Percentiles rank a stretch among this genome's conserved stretches.
Conservation (phyloP, 2,113 vertebrate species). For the Chloebia gouldiae region DNA sequence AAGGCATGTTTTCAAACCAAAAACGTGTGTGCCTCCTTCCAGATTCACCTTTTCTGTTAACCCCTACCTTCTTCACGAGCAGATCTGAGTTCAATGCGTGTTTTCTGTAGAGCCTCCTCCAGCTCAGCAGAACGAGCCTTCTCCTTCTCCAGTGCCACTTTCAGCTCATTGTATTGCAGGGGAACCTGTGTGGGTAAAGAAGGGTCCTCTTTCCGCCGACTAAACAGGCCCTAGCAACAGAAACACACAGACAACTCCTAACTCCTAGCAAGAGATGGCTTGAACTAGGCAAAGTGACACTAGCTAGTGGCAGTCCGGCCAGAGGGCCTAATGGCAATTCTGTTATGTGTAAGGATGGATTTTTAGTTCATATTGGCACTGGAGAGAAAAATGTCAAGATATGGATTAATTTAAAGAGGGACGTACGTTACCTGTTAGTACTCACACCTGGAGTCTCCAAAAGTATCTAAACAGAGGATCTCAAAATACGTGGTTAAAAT, state of each 20-base stretch:
- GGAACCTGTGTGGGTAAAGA: constrained; percentile 92
- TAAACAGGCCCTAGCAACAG: constrained; percentile 93
- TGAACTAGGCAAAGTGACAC: constrained; percentile 67
- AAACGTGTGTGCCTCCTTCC: constrained; percentile 1
- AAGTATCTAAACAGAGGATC: constrained; percentile 65
- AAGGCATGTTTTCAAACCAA: background rate
- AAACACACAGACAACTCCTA: constrained; percentile 86
- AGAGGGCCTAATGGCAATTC: constrained; percentile 71
- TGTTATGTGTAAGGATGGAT: constrained; percentile 32
- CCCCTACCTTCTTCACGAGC: constrained; percentile 91
- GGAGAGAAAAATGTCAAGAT: constrained; percentile 42
- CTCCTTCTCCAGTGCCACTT: constrained; percentile 95
- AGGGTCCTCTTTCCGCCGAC: constrained; percentile 95
- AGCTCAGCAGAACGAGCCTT: constrained; percentile 91
- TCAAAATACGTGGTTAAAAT: constrained; percentile 44
- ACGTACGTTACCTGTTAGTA: constrained; percentile 4
- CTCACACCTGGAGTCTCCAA: constrained; percentile 10
- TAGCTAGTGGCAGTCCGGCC: constrained; percentile 56
- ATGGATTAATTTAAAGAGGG: constrained; percentile 27
- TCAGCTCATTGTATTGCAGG: constrained; percentile 97
- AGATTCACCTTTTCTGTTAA: constrained; percentile 46
- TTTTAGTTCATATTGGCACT: constrained; percentile 66
- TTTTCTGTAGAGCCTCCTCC: constrained; percentile 97
- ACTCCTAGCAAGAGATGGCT: constrained; percentile 79
- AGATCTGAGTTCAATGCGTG: constrained; percentile 91